Base-by-base conservation (phyloP, 2,797 vertebrate species). In the Sardinella longiceps region DNA sequence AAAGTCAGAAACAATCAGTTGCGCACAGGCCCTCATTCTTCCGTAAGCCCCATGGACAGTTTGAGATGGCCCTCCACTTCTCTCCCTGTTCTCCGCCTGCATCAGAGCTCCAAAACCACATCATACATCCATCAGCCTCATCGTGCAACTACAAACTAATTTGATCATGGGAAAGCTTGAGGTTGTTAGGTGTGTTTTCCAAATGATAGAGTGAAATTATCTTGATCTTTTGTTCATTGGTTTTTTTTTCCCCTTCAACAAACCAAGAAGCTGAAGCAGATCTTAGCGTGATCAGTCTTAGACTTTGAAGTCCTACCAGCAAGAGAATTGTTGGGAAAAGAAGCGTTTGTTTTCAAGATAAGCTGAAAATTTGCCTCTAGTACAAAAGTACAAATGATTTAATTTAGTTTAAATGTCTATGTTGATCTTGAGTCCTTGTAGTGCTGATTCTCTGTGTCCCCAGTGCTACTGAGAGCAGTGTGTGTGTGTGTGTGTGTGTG, bases 381-480 rank as follows among this genome's bases (percentile, higher is more conserved):
- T 94, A 92, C 93, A 92, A 90, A 93, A 93, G 92, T 91, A 89
- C 86, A 91, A 93, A 93, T 77, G 83, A 37, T n/a, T n/a, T n/a
- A n/a, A n/a, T n/a, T n/a, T n/a, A n/a, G 85, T 88, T 91, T 92
- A 89, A 93, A 93, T 90, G 90, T 88, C 87, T 43, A 77, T 7
- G 39, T 7, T 43, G 70, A 77, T 37, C n/a, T n/a, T n/a, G n/a
- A n/a, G n/a, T 37, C 3, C 30, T 33, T 70, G 11, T 3, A 70
- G 12, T 15, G 63, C 18, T 33, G 15, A 43, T 23, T 43, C 70
- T 77, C 5, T 77, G 70, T 43, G 39, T 37, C 70, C 43, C 33
- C 37, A 20, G 23, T 37, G 37, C 70, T 23, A 33, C 37, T 20
- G 20, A n/a, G 18, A 77, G 20, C 20, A 37, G 66, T 77, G 39